Evolutionary conservation across 2,113 vertebrate genomes (phyloP).

Genomic region (Accipiter cooperii): DNA sequence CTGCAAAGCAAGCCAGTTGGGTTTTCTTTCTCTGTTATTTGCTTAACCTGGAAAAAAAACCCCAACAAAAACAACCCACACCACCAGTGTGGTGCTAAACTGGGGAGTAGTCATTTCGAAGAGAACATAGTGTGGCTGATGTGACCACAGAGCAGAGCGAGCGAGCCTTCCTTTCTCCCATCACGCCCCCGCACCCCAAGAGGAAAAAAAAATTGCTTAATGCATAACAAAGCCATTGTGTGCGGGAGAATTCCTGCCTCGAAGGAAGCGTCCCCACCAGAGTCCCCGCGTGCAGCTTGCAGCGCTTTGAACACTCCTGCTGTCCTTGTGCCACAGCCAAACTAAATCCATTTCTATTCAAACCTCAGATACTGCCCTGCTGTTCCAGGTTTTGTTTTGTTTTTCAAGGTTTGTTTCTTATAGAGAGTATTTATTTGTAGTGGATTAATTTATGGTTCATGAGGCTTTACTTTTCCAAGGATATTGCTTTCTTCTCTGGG

Average conservation of each 20-base stretch:
- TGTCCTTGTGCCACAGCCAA: constrained; percentile 39
- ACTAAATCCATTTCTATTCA: constrained; percentile 49
- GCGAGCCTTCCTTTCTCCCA: background rate
- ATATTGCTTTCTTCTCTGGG: background rate
- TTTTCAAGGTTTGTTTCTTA: constrained; percentile 5
- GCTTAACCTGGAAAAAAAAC: background rate
- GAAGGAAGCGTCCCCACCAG: constrained; percentile 32
- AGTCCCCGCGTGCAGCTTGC: background rate
- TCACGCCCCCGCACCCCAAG: background rate
- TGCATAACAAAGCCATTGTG: constrained; percentile 46
- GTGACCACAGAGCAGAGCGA: background rate
- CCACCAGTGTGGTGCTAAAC: background rate
- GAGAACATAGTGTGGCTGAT: background rate
- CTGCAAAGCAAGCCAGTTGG: background rate
- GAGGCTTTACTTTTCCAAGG: background rate
- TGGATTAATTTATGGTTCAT: background rate
- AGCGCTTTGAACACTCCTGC: background rate
- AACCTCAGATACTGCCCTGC: background rate
- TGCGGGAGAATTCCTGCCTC: constrained; percentile 43
- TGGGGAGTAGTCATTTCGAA: background rate
- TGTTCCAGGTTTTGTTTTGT: constrained; percentile 13
- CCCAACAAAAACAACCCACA: background rate
- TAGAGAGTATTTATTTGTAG: background rate
- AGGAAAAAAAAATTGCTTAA: background rate
- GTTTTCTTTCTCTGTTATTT: background rate